Evolutionary conservation across 2,797 vertebrate species (phyloP), one percentile per base, ranked within the genome.

Genomic region (Falco naumanni): DNA sequence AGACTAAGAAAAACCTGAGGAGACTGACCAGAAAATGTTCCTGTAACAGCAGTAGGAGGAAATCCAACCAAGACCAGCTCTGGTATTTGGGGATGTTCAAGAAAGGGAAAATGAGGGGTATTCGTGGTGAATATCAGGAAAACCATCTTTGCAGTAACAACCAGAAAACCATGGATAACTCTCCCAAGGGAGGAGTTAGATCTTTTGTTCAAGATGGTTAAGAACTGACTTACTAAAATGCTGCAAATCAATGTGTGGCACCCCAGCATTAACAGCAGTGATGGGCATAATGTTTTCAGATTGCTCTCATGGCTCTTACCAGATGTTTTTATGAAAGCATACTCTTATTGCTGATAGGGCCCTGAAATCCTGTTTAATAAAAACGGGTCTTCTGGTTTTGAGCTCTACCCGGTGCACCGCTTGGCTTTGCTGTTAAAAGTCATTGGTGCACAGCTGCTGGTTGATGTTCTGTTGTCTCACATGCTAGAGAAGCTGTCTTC

Each of bases 181-280:
- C 22, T 88, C 41, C 28, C 10, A 50, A 6, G 10, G 50, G 39
- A 77, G 29, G 13, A 63, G 29, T 48, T 53, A 43, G 74, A 33
- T 65, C 29, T 51, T 78, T 60, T 72, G 75, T 21, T 64, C 45
- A 37, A 54, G 47, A 15, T n/a, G 16, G 12, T 60, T 69, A 65
- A 84, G 68, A 71, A 19, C 16, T 65, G 31, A 37, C 28, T 68
- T 50, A 9, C 3, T 78, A 25, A 87, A 75, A 16, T 14, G 5
- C n/a, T 45, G 10, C 51, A 37, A 60, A 41, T 1, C 0, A 41
- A 19, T 0, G 0, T 48, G 47, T 4, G 15, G 50, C 43, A 33
- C 29, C 34, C 4, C 1, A 2, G n/a, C 26, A 13, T 20, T 47
- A 6, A 15, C 8, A 61, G 26, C 24, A 15, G 12, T 57, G 84